Evolutionary conservation across 2,797 vertebrate species (phyloP).

Genomic region (Xenopus petersii): DNA sequence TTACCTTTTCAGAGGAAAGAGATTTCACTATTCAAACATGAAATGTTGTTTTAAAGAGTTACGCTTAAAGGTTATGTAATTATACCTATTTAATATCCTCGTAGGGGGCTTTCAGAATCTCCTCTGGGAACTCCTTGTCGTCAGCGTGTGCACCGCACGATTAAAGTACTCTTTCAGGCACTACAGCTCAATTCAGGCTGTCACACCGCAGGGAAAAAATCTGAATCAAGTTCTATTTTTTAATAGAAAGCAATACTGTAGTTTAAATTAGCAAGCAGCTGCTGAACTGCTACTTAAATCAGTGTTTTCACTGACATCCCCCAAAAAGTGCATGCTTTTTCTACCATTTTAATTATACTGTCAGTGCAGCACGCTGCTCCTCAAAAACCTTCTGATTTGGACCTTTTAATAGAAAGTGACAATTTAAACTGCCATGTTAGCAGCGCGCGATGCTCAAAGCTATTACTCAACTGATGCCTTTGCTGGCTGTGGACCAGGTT

Average conservation of each 20-base stretch:
- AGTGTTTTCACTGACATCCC: constrained; percentile 66
- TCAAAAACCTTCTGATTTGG: constrained; percentile 67
- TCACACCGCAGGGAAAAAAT: constrained; percentile 48
- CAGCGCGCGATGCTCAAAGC: constrained; percentile 67
- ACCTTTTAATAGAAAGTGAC: constrained; percentile 77
- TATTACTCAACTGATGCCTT: constrained; percentile 64
- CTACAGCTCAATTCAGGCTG: constrained; percentile 58
- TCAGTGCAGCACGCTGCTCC: constrained; percentile 63
- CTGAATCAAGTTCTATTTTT: constrained; percentile 64
- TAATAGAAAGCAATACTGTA: constrained; percentile 72
- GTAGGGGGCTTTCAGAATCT: constrained; percentile 51
- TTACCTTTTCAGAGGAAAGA: constrained; percentile 29
- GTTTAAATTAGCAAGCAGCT: constrained; percentile 72
- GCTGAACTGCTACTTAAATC: constrained; percentile 71
- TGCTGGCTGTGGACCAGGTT: constrained; percentile 69
- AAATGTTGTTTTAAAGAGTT: constrained; percentile 46
- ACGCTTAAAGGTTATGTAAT: constrained; percentile 47
- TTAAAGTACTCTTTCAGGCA: constrained; percentile 52
- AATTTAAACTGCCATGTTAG: constrained; percentile 69
- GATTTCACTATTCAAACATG: constrained; percentile 36
- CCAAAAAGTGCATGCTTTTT: constrained; percentile 60
- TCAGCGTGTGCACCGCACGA: constrained; percentile 46
- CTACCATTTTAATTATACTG: constrained; percentile 68
- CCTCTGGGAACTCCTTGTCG: constrained; percentile 45
- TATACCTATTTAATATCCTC: constrained; percentile 47